Conservation (phyloP, 2,113 vertebrate species). For the Nothobranchius kuhntae region DNA sequence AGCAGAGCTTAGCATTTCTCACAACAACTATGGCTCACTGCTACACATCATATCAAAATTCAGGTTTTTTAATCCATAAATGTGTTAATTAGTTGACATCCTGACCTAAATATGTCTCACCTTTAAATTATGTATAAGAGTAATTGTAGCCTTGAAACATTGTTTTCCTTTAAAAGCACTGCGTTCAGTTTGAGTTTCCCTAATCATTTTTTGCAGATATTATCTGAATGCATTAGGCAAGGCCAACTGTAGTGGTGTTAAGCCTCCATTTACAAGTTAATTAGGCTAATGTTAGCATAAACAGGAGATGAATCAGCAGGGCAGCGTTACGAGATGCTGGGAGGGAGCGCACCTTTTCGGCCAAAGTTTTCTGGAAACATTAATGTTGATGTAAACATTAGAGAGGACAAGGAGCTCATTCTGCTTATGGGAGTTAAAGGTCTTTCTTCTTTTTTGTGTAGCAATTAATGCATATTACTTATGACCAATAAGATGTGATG, state of each 20-base stretch:
- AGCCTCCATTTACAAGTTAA: conserved; percentile 48
- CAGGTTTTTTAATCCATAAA: neutral
- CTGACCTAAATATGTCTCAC: neutral
- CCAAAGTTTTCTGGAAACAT: conserved; percentile 26
- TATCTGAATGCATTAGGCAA: conserved; percentile 24
- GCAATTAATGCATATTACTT: too few species aligned
- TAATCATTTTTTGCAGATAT: conserved; percentile 7
- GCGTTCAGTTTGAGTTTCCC: conserved; percentile 11
- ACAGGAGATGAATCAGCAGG: conserved; percentile 41
- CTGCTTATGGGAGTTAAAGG: neutral
- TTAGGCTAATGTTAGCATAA: conserved; percentile 35
- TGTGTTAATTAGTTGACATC: neutral
- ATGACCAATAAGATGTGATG: too few species aligned
- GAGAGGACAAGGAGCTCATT: neutral
- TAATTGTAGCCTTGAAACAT: neutral
- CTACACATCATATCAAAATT: neutral
- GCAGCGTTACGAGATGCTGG: conserved; percentile 9
- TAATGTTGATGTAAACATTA: conserved; percentile 25
- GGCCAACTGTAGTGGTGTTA: conserved; percentile 17
- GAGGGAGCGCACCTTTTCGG: conserved; percentile 6
- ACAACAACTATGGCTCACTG: conserved; percentile 4
- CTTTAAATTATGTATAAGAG: neutral
- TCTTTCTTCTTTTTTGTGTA: conserved; percentile 10
- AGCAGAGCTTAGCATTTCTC: conserved; percentile 24
- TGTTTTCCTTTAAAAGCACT: neutral